A percentile compares a stretch with the other conserved stretches of the same genome.
Conservation (phyloP, 2,113 vertebrate genomes). For the Campylorhamphus procurvoides region DNA sequence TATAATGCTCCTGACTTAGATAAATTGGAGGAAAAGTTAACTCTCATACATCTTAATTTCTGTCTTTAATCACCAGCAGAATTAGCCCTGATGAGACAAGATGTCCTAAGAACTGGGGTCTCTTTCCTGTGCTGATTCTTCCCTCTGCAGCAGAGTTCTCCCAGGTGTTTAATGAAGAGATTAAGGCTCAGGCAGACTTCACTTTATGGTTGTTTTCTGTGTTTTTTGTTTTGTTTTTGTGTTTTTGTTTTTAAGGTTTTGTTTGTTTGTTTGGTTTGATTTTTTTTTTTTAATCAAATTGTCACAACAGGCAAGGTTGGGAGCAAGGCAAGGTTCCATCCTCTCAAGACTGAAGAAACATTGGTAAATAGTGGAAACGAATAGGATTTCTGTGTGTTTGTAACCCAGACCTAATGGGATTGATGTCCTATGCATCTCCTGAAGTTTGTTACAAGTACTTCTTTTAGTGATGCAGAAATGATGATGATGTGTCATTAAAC, state of each 20-base stretch:
- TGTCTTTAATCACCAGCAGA: not conserved
- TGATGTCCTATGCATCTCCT: not conserved
- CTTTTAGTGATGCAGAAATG: not conserved
- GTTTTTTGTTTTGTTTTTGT: no score
- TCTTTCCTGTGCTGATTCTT: not conserved
- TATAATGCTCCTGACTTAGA: not conserved
- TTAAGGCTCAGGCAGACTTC: not conserved
- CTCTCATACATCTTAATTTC: not conserved
- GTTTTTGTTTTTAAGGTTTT: not conserved
- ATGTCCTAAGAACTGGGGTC: not conserved
- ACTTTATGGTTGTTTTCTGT: not conserved
- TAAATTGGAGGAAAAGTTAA: not conserved
- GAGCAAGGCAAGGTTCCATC: not conserved
- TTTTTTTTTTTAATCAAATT: not conserved
- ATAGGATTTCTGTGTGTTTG: rapidly evolving
- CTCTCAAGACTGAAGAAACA: not conserved
- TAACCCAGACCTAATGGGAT: not conserved
- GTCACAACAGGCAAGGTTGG: not conserved
- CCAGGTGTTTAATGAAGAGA: not conserved
- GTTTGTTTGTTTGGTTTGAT: not conserved
- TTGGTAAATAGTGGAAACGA: not conserved
- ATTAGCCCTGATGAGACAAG: not conserved
- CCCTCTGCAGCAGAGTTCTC: not conserved
- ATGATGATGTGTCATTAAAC: not conserved
- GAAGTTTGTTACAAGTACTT: not conserved